Evolutionary conservation across 2,888 invertebrate genomes (phyloP), one percentile per base, ranked within the genome.

Genomic region (Eretmocerus hayati): DNA sequence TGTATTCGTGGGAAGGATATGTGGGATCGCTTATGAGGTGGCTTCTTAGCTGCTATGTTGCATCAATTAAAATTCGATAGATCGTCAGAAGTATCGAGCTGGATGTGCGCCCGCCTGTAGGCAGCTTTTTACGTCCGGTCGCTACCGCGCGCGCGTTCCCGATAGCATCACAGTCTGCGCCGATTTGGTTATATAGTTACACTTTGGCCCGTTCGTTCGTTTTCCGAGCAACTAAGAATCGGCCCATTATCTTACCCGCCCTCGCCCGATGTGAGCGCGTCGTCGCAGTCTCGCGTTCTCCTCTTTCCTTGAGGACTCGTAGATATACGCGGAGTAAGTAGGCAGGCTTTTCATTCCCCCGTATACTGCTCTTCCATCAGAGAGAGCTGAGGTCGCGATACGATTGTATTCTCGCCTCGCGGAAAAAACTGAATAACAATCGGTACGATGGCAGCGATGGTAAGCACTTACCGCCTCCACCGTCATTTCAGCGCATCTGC

Each of bases 211-310:
- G 22, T 42, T 48, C 52, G 49, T 52, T 52, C 52, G 50, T 47
- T 54, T 53, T 53, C 50, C 49, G 53, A 53, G n/a, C n/a, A n/a
- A 33, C 42, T 50, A 50, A 50, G 53, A 53, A 53, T 50, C 50
- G 48, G 16, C 37, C 42, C 48, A 48, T 52, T 53, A 53, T 53
- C 46, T 46, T 26, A 11, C 15, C 3, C 39, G 9, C 26, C n/a
- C 43, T 11, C 35, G 18, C 19, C 9, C 13, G n/a, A 23, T 21
- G 23, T 16, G 16, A 18, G 26, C 26, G 26, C 11, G 11, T 26
- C 11, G 26, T 11, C 26, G 26, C 26, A 11, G 8, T 6, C 26
- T n/a, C n/a, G n/a, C n/a, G n/a, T n/a, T n/a, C n/a, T n/a, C n/a
- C n/a, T n/a, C n/a, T n/a, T 26, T 26, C 26, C 26, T 26, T 6